Conservation (phyloP, 2,888 invertebrate genomes). For the Coecobrya sp. region DNA sequence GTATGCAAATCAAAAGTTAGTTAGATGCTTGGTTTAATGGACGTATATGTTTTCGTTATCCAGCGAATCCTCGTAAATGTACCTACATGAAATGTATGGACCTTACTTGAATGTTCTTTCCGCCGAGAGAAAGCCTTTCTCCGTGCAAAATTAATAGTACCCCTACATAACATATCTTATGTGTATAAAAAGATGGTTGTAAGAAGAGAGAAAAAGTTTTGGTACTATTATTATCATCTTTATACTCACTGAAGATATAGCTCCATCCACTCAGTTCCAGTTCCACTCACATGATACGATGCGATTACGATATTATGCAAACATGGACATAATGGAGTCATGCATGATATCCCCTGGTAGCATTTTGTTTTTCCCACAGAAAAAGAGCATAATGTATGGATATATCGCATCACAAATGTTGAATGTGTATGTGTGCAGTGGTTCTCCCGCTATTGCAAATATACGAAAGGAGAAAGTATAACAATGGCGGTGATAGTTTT, state of each 20-base stretch:
- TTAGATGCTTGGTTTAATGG: slow-evolving; percentile 52
- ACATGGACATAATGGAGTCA: slow-evolving; percentile 79
- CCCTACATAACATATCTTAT: background rate
- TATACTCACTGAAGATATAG: background rate
- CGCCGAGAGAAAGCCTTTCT: slow-evolving; percentile 5
- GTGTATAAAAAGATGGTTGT: background rate
- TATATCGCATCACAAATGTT: background rate
- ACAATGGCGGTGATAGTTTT: slow-evolving; percentile 20
- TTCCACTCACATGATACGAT: slow-evolving; percentile 51
- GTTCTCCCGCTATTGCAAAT: background rate
- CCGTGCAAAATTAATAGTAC: background rate
- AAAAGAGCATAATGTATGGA: slow-evolving; percentile 44
- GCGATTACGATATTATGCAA: slow-evolving; percentile 80
- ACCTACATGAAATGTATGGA: background rate
- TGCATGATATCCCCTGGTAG: slow-evolving; percentile 79
- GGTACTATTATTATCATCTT: slow-evolving; percentile 22
- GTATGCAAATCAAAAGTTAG: slow-evolving; percentile 51
- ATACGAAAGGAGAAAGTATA: background rate
- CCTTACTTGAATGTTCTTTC: background rate
- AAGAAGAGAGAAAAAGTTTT: slow-evolving; percentile 26
- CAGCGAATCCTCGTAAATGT: background rate
- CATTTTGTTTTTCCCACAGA: slow-evolving; percentile 60
- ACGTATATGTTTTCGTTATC: slow-evolving; percentile 45
- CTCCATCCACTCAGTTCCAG: slow-evolving; percentile 51
- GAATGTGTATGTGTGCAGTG: background rate